Conservation (phyloP, 2,797 vertebrate species). For the Myotis findleyi region DNA sequence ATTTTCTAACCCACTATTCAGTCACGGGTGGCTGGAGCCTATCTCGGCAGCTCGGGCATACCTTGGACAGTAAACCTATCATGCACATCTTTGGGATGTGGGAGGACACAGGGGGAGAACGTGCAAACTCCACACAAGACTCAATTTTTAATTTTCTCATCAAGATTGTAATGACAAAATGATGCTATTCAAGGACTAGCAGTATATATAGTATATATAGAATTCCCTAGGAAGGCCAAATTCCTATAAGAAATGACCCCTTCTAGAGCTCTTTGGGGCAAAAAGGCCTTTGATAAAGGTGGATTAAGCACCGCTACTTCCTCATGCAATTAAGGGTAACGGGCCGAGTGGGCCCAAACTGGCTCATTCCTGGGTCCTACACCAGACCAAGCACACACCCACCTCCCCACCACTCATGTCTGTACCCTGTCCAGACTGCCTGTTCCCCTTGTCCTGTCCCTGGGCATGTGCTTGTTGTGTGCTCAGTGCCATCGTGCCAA, state of each 20-base stretch:
- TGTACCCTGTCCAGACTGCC: background rate
- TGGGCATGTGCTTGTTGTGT: too few relatives aligned
- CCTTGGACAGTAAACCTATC: background rate
- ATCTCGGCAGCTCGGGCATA: background rate
- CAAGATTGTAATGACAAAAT: background rate
- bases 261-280: background rate
- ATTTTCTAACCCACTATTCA: background rate
- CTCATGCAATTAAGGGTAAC: background rate
- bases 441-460: background rate
- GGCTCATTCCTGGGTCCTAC: background rate
- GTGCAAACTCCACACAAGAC: background rate
- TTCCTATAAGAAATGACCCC: background rate
- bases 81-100: background rate
- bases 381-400: background rate
- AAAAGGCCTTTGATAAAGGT: background rate
- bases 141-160: background rate
- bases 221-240: background rate
- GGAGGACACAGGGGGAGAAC: background rate
- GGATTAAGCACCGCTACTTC: background rate
- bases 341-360: background rate
- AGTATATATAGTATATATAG: background rate
- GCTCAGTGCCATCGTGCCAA: background rate
- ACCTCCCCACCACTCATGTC: background rate
- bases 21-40: background rate
- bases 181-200: background rate